phyloP scores from a whole-genome alignment of 2,797 vertebrate species.

The Clarias laeviceps region DNA sequence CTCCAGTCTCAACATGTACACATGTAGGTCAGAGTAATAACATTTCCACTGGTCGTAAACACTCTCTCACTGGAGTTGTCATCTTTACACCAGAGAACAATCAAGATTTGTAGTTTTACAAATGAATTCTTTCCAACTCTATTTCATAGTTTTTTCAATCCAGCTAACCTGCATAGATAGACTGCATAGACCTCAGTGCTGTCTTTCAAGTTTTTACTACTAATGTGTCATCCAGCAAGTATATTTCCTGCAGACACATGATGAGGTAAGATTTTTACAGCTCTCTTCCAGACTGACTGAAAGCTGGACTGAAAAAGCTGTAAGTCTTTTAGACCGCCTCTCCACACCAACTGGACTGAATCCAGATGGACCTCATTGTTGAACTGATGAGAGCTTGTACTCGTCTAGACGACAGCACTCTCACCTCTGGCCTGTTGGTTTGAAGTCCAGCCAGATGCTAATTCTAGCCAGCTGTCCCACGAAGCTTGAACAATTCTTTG shows the following conservation, averaged over 20 bases:
- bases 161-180: background rate
- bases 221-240: background rate
- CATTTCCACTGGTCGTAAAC: background rate
- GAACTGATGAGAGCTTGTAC: slow-evolving; percentile 23
- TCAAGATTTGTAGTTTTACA: background rate
- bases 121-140: background rate
- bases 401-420: slow-evolving; percentile 9
- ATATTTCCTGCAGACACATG: background rate
- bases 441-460: slow-evolving; percentile 12
- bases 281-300: no score
- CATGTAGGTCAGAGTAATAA: background rate
- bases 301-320: no score
- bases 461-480: slow-evolving; percentile 3
- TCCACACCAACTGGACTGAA: background rate
- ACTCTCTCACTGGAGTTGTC: background rate
- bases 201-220: background rate
- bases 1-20: background rate
- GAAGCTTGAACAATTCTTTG: background rate
- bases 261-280: background rate
- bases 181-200: background rate
- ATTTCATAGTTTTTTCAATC: background rate
- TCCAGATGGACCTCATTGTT: background rate
- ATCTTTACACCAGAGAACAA: background rate
- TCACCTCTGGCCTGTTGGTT: background rate
- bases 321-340: background rate